A percentile compares a stretch with the other conserved stretches of the same genome.
Conservation (phyloP, 2,113 vertebrate species). For the Leucoraja erinaceus region DNA sequence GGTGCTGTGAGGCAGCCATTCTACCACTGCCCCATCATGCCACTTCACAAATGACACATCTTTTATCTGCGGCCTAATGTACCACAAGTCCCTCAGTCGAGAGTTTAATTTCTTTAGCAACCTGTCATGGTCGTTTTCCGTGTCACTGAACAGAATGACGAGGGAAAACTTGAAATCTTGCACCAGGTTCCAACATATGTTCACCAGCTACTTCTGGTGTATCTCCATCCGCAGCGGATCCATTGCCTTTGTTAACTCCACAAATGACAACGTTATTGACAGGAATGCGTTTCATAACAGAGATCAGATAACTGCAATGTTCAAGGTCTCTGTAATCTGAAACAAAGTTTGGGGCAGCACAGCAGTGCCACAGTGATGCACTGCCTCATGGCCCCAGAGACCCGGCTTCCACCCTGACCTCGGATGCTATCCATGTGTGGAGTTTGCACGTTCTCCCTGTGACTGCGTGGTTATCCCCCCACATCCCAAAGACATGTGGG, state of each 20-base stretch:
- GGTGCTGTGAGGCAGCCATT: too few species aligned
- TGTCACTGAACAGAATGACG: neutral
- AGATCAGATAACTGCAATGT: neutral
- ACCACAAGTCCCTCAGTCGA: neutral
- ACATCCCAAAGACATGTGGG: too few species aligned
- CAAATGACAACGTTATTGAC: conserved; percentile 21
- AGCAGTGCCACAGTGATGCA: too few species aligned
- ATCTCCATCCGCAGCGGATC: neutral
- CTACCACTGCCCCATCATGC: too few species aligned
- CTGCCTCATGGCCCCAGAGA: too few species aligned
- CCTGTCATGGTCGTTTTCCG: neutral
- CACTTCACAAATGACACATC: too few species aligned
- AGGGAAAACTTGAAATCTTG: conserved; percentile 17
- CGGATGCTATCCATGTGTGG: too few species aligned
- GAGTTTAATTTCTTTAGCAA: conserved; percentile 7
- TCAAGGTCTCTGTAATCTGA: neutral
- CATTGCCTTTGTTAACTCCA: conserved; percentile 11
- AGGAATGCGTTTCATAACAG: neutral
- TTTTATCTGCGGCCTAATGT: neutral
- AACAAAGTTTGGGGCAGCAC: neutral
- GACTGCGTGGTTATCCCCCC: too few species aligned
- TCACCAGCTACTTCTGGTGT: neutral
- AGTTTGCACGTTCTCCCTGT: too few species aligned
- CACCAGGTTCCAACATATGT: neutral
- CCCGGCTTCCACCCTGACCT: too few species aligned